Evolutionary conservation across 2,888 invertebrate species (phyloP), one percentile per base, ranked within the genome.

Genomic region (Athalia circularis): DNA sequence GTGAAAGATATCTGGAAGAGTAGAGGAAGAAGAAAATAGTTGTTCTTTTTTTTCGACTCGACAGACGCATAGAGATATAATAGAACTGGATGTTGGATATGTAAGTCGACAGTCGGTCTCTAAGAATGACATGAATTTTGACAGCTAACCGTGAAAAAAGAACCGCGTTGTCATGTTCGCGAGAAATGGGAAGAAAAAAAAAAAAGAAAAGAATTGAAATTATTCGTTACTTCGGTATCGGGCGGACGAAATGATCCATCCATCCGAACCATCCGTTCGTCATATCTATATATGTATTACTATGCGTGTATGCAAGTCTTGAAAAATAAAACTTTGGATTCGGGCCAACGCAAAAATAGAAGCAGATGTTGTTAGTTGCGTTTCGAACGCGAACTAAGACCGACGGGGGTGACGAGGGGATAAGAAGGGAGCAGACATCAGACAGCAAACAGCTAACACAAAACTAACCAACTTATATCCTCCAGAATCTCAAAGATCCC

Each of bases 301-400:
- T n/a, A 8, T 6, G 43, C 64, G 43, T 15, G 43, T 86, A 86
- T 87, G 86, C 84, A 59, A 84, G 77, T 84, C 87, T 88, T 87
- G 87, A 88, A 89, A 90, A 88, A 86, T 87, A 85, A 88, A 88
- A 86, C 86, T 87, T 89, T 90, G 90, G 90, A 89, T 86, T 85
- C 85, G 86, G 86, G 90, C 90, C 90, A 90, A 86, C 85, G 88
- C 88, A 88, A 89, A 90, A 90, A 90, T 90, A 90, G 90, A 89
- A 89, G 89, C 90, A 90, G 89, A 90, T 90, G 90, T 89, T 89
- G 88, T 88, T 88, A 86, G 87, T 86, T 86, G 87, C 85, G 86
- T 88, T 87, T 87, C 84, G 79, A 81, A 81, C 78, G 80, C 61
- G 80, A 59, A 75, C 84, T 81, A 83, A 77, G 68, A 80, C 29